These are phyloP conservation scores for Mellivora capensis DNA, from an alignment of 2,113 vertebrate species.

Conservation along the genomic window DNA sequence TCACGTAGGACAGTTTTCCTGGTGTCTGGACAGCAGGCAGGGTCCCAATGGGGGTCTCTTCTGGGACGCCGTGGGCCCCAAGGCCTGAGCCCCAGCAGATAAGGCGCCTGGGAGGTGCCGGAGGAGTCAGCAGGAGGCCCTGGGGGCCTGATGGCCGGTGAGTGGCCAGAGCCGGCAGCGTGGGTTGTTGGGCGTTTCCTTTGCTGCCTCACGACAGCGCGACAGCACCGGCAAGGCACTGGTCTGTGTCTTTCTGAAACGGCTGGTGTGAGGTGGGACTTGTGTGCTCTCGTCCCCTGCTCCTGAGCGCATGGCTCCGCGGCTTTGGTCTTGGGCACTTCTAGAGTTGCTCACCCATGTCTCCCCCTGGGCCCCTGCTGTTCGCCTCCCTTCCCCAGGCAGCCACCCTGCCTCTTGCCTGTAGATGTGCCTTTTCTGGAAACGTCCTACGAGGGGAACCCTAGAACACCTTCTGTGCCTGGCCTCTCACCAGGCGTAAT, in stretches of 20 bases:
- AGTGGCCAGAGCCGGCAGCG: not conserved
- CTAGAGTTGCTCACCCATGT: not conserved
- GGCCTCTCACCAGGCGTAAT: not conserved
- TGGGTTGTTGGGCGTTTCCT: not conserved
- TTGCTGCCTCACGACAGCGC: too few species aligned
- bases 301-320: fast-evolving
- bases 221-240: too few species aligned
- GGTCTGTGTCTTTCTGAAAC: not conserved
- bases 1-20: not conserved
- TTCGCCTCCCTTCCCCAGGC: not conserved
- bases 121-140: not conserved
- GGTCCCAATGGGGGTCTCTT: not conserved
- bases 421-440: not conserved
- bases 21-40: not conserved
- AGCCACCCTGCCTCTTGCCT: not conserved
- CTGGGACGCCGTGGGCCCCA: not conserved
- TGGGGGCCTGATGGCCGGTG: not conserved
- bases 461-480: not conserved
- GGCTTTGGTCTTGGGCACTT: not conserved
- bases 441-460: not conserved
- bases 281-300: not conserved
- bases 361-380: not conserved
- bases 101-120: not conserved
- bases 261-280: too few species aligned
- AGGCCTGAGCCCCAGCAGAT: not conserved